Evolutionary conservation across 2,888 invertebrate genomes (phyloP).

Genomic region (Sthenelais limicola): DNA sequence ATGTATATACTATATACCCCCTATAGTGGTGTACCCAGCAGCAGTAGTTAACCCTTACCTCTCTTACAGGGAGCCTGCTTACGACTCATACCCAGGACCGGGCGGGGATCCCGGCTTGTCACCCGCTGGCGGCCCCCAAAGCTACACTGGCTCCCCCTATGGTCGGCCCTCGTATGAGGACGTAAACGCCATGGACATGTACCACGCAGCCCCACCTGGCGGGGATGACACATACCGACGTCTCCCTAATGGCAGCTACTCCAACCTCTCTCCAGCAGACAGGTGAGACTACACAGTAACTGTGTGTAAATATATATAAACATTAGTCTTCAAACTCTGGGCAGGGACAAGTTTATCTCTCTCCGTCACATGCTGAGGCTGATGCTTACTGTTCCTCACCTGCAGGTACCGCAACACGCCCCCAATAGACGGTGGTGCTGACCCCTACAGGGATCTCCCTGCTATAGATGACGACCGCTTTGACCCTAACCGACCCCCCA

Average conservation of each 20-base stretch:
- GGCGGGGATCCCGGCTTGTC: no score
- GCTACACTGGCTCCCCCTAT: no score
- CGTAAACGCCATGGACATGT: constrained; percentile 22
- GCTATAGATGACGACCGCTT: constrained; percentile 37
- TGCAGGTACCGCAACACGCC: constrained; percentile 40
- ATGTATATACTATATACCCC: no score
- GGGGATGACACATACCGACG: not conserved
- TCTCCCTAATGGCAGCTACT: constrained; percentile 31
- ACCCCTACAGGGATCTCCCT: constrained; percentile 35
- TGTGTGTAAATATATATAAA: no score
- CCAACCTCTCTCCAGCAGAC: constrained; percentile 18
- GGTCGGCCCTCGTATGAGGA: not conserved
- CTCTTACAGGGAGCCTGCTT: constrained; percentile 6
- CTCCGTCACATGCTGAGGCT: no score
- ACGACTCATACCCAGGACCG: constrained; percentile 26
- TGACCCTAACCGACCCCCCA: constrained; percentile 31
- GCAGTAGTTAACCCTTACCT: not conserved
- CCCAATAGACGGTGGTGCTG: constrained; percentile 27
- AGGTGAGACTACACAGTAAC: not conserved
- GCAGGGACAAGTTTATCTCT: no score
- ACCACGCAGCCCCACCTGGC: not conserved
- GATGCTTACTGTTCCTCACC: no score
- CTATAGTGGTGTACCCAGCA: no score
- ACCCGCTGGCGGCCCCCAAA: constrained; percentile 7
- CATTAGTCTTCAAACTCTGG: no score